phyloP scores from a whole-genome alignment of 2,113 vertebrate species.

The Rhinopithecus roxellana region DNA sequence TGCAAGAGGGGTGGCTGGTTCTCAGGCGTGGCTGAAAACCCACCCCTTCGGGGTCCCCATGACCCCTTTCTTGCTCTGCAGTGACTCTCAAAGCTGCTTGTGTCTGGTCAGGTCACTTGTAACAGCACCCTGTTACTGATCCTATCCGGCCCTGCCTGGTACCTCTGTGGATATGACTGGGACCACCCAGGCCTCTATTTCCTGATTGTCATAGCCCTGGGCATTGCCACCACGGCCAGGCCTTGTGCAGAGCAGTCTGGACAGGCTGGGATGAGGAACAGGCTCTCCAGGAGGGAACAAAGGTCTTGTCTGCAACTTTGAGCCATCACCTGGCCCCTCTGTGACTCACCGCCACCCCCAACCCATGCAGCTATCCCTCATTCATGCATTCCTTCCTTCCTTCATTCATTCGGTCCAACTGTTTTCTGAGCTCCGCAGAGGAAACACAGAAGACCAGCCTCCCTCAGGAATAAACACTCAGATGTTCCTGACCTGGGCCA shows the following conservation, averaged over 20 bases:
- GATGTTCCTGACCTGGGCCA: neutral
- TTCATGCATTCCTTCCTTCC: neutral
- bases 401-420: neutral
- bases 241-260: neutral
- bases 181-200: neutral
- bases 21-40: neutral
- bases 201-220: neutral
- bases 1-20: neutral
- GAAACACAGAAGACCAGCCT: neutral
- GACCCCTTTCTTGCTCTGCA: neutral
- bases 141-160: too few species aligned
- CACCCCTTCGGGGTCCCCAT: neutral
- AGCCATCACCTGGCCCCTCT: neutral
- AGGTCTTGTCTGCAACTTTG: neutral
- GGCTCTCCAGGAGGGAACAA: neutral
- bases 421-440: neutral
- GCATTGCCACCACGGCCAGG: neutral
- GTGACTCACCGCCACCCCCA: neutral
- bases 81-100: neutral
- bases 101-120: neutral
- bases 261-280: neutral
- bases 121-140: neutral
- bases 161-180: neutral
- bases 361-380: neutral
- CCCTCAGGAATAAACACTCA: neutral